Conservation (phyloP, 2,888 invertebrate genomes). For the Callyntrura sp. region DNA sequence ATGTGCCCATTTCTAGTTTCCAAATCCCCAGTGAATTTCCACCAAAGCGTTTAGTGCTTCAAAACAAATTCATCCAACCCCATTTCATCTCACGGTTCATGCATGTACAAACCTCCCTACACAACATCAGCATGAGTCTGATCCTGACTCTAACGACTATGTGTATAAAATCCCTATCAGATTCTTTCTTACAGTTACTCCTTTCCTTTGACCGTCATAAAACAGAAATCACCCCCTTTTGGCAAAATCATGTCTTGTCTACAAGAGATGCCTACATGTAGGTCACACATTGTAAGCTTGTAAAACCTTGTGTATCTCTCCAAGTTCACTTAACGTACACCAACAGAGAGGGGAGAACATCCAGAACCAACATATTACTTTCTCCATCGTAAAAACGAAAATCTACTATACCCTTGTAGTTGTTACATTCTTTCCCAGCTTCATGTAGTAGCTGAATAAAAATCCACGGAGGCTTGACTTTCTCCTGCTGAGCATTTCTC, state of each 20-base stretch:
- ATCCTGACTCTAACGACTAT: no score
- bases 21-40: no score
- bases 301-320: conserved; percentile 71
- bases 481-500: conserved; percentile 6
- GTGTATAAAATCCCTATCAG: neutral
- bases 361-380: neutral
- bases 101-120: neutral
- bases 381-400: conserved; percentile 1
- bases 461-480: conserved; percentile 7
- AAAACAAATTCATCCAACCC: no score
- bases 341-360: neutral
- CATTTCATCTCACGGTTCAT: neutral
- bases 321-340: neutral
- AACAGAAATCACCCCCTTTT: conserved; percentile 1
- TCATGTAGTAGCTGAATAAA: conserved; percentile 9
- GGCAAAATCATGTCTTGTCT: neutral
- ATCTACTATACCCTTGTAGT: neutral
- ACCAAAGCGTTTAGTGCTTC: no score
- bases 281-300: conserved; percentile 73
- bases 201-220: neutral
- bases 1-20: no score
- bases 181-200: neutral
- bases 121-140: neutral
- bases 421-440: neutral
- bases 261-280: conserved; percentile 57